Evolutionary conservation across 2,797 vertebrate species (phyloP).

Genomic region (Urocyon cinereoargenteus): DNA sequence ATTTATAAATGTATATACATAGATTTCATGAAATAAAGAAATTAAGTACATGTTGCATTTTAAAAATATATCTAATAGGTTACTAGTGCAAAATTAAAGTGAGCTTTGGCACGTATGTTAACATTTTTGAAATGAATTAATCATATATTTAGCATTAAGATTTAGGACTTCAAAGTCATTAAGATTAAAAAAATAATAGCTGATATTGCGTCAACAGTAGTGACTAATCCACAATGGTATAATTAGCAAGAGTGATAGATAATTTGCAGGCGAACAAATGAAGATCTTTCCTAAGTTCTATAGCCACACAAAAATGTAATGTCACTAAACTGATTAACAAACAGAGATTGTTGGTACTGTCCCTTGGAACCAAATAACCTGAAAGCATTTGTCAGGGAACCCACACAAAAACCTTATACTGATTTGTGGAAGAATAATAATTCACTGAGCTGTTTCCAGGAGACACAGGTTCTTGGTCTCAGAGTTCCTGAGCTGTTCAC

Average conservation of each 20-base stretch:
- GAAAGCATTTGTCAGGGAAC: not conserved
- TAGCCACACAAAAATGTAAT: not conserved
- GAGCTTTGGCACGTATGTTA: constrained; percentile 1
- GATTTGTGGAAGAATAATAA: not conserved
- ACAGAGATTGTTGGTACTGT: not conserved
- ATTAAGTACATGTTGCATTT: constrained; percentile 15
- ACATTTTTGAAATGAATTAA: constrained; percentile 13
- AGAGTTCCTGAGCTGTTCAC: constrained; percentile 89
- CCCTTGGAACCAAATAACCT: constrained; percentile 28
- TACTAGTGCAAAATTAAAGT: constrained; percentile 50
- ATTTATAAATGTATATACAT: constrained; percentile 48
- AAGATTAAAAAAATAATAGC: constrained; percentile 11
- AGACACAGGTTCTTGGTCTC: constrained; percentile 81
- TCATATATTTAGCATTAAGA: constrained; percentile 42
- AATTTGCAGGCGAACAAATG: not conserved
- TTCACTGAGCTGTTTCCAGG: constrained; percentile 86
- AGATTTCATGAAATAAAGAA: constrained; percentile 50
- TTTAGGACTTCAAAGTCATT: constrained; percentile 18
- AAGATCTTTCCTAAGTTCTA: constrained; percentile 27
- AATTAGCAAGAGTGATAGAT: constrained; percentile 48
- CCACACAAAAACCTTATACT: not conserved
- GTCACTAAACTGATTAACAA: not conserved
- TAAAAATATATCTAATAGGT: not conserved
- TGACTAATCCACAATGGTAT: not conserved
- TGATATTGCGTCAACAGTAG: not conserved